Conservation (phyloP, 92 coral and sea anemone species). For the Heliopora coerulea region DNA sequence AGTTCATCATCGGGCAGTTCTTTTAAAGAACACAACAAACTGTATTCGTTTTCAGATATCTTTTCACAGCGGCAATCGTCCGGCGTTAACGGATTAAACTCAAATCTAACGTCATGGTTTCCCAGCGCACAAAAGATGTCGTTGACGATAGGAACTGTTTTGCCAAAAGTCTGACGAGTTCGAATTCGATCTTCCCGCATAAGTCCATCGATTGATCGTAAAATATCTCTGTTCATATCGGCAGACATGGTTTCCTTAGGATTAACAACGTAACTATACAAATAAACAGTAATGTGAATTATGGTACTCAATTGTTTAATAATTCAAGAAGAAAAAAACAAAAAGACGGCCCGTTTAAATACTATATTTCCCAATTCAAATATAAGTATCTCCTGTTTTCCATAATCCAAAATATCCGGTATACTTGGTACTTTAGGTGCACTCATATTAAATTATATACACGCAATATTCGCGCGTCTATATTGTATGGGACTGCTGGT, state of each 20-base stretch:
- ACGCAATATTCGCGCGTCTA: no score
- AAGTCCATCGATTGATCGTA: not conserved
- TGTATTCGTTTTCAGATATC: constrained; percentile 18
- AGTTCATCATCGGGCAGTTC: constrained; percentile 12
- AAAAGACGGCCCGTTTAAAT: no score
- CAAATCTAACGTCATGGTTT: constrained; percentile 35
- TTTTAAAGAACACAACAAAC: constrained; percentile 26
- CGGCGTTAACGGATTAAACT: constrained; percentile 8
- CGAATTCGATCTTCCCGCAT: constrained; percentile 16
- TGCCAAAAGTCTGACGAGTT: not conserved
- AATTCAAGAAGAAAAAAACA: no score
- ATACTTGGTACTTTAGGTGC: no score
- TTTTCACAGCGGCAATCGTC: constrained; percentile 5
- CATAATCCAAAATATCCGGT: no score
- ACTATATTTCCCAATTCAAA: no score
- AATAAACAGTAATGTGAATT: no score
- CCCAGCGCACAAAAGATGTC: constrained; percentile 19
- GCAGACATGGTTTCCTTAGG: not conserved
- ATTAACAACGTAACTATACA: constrained; percentile 30
- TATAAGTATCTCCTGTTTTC: no score
- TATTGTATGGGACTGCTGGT: no score
- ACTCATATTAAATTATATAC: no score
- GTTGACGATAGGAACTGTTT: constrained; percentile 13
- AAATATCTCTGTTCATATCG: not conserved
- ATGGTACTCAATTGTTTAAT: no score